Evolutionary conservation across 2,113 vertebrate species (phyloP).

Genomic region (Psilopsiagon aymara): DNA sequence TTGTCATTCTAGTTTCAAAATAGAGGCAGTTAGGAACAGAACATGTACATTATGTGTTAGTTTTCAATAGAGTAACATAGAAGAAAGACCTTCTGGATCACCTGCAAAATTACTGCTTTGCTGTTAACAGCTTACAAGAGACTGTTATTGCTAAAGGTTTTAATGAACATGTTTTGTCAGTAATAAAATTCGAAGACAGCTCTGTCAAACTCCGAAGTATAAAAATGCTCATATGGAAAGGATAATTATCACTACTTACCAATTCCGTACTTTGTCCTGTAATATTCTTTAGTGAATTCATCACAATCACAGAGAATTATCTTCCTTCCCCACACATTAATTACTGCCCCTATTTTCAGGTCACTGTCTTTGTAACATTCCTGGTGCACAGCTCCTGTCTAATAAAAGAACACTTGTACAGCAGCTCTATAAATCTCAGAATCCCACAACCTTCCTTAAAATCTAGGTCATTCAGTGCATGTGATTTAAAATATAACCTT

Average conservation of each 20-base stretch:
- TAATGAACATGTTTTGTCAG: conserved; percentile 39
- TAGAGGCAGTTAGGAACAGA: conserved; percentile 3
- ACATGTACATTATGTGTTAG: neutral
- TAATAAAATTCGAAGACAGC: conserved; percentile 50
- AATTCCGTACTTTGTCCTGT: conserved; percentile 86
- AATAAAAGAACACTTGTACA: conserved; percentile 54
- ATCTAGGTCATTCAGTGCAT: neutral
- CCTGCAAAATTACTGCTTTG: conserved; percentile 44
- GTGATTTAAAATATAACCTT: neutral
- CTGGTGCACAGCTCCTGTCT: conserved; percentile 82
- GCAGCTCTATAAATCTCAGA: neutral
- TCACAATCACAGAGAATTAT: conserved; percentile 89
- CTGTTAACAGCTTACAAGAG: conserved; percentile 17
- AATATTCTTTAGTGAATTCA: conserved; percentile 90
- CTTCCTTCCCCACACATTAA: conserved; percentile 91
- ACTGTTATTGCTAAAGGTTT: conserved; percentile 31
- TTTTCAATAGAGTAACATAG: neutral
- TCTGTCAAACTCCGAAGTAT: conserved; percentile 15
- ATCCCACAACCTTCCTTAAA: neutral
- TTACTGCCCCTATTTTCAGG: conserved; percentile 81
- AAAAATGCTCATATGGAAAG: conserved; percentile 30
- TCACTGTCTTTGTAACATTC: conserved; percentile 91
- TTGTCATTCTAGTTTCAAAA: conserved; percentile 4
- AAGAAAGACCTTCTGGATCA: conserved; percentile 17
- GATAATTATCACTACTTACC: conserved; percentile 78